Evolutionary conservation across 1,140 invertebrate genomes (phyloP).

Genomic region (Doryteuthis pealeii): DNA sequence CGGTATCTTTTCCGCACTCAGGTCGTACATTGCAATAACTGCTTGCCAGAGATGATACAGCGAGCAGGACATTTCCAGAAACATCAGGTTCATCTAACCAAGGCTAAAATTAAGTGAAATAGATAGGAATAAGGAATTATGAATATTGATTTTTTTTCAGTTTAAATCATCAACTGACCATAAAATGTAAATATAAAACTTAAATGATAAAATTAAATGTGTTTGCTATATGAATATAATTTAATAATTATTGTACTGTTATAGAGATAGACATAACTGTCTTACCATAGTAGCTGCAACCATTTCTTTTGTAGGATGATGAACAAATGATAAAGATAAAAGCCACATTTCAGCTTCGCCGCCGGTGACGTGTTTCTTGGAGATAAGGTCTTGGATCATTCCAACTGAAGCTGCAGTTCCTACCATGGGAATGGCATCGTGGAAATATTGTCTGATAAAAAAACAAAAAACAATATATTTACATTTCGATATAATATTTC

Average conservation of each 20-base stretch:
- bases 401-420: background rate
- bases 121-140: too few species aligned
- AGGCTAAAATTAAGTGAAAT: too few species aligned
- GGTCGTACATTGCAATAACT: background rate
- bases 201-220: too few species aligned
- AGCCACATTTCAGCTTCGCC: background rate
- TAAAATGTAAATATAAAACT: too few species aligned
- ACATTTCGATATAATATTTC: too few species aligned
- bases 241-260: too few species aligned
- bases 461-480: background rate
- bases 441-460: background rate
- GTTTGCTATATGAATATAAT: too few species aligned
- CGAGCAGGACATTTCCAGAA: background rate
- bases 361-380: background rate
- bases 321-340: background rate
- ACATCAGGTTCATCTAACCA: background rate
- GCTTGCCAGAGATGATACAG: background rate
- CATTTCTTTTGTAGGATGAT: background rate
- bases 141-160: too few species aligned
- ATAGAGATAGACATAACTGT: too few species aligned
- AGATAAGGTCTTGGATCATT: background rate
- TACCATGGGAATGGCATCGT: background rate
- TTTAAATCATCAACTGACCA: too few species aligned
- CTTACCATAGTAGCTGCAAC: background rate
- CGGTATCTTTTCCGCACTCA: background rate